Percentiles rank a stretch among this genome's conserved stretches.
phyloP scores from a whole-genome alignment of 2,797 vertebrate species.

The Masticophis lateralis region DNA sequence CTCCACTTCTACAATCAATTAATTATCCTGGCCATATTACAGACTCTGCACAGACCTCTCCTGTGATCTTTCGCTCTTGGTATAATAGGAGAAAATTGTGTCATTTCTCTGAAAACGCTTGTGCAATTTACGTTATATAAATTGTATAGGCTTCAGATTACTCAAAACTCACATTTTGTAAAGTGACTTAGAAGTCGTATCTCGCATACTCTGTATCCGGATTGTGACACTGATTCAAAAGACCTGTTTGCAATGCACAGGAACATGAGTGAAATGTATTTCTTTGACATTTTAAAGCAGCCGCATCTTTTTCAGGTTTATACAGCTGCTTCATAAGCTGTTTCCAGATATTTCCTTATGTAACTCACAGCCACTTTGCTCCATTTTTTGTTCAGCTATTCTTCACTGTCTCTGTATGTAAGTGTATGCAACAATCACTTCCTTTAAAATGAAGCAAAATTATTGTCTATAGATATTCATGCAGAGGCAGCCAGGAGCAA shows the following conservation, averaged over 20 bases:
- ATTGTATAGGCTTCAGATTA: background rate
- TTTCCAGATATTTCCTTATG: background rate
- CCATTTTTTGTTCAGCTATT: background rate
- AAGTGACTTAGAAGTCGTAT: background rate
- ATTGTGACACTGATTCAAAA: background rate
- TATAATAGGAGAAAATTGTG: background rate
- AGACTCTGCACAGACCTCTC: background rate
- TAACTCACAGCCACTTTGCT: background rate
- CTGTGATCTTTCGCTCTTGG: background rate
- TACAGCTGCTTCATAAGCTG: background rate
- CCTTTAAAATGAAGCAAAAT: background rate
- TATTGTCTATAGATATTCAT: background rate
- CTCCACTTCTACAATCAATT: background rate
- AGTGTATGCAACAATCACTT: background rate
- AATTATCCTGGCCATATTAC: constrained; percentile 22
- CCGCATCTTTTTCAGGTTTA: background rate
- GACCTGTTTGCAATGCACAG: background rate
- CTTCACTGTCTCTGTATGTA: background rate
- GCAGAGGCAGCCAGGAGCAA: background rate
- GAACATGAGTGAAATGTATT: background rate
- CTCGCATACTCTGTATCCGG: constrained; percentile 30
- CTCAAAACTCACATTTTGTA: constrained; percentile 13
- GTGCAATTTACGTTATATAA: constrained; percentile 13
- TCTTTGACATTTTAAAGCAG: background rate
- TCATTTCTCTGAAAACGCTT: background rate